Evolutionary conservation across 2,113 vertebrate species (phyloP).

Genomic region (Cervus canadensis): DNA sequence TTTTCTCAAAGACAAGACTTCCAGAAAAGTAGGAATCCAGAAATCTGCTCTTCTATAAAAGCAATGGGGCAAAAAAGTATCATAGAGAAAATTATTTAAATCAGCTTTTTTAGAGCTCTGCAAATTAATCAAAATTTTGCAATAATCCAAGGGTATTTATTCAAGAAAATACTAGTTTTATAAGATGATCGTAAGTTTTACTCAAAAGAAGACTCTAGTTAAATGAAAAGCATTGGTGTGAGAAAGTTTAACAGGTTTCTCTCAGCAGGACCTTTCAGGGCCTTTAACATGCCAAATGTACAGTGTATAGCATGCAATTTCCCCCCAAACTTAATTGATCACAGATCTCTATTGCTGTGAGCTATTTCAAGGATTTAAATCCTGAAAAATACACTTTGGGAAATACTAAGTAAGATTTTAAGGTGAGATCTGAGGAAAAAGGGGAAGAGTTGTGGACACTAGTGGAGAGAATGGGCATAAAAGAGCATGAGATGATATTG

Average conservation of each 20-base stretch:
- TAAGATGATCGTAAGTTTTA: not conserved
- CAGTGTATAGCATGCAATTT: not conserved
- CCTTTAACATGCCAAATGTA: not conserved
- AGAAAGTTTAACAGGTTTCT: not conserved
- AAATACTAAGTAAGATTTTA: not conserved
- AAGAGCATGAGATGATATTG: not conserved
- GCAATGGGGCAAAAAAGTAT: not conserved
- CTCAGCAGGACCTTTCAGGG: not conserved
- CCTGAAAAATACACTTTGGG: not conserved
- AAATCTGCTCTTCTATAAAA: not conserved
- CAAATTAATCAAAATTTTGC: not conserved
- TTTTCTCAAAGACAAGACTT: not conserved
- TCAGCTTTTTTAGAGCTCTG: not conserved
- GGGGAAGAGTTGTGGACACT: not conserved
- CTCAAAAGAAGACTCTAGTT: not conserved
- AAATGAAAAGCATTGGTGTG: not conserved
- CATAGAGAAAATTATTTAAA: not conserved
- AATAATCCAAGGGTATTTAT: not conserved
- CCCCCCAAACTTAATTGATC: not conserved
- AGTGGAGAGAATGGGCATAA: not conserved
- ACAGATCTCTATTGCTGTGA: not conserved
- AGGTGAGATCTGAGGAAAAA: not conserved
- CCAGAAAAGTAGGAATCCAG: not conserved
- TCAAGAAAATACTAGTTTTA: not conserved
- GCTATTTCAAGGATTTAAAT: not conserved